Evolutionary conservation across 2,888 invertebrate species (phyloP).

Genomic region (Tipula lateralis): DNA sequence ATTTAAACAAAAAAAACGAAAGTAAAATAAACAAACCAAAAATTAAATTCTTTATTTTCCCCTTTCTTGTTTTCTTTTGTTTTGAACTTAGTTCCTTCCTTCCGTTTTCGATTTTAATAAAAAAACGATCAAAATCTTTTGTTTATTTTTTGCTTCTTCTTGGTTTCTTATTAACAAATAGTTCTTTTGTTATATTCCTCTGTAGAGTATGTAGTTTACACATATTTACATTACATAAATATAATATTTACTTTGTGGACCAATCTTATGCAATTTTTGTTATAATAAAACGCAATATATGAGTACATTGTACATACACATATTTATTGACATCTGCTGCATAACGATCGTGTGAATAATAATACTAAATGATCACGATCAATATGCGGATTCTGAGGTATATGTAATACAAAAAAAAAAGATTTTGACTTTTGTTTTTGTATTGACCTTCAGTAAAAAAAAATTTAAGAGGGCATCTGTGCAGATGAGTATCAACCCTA

Average conservation of each 20-base stretch:
- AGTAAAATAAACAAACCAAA: constrained; percentile 13
- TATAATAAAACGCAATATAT: not conserved
- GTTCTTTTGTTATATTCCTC: not conserved
- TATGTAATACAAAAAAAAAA: not conserved
- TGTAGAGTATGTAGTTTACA: not conserved
- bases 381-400: not conserved
- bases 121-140: constrained; percentile 19
- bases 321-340: not conserved
- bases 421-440: not conserved
- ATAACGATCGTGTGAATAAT: not conserved
- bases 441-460: not conserved
- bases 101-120: not conserved
- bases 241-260: not conserved
- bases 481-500: not conserved
- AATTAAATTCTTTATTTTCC: not conserved
- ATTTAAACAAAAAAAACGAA: not conserved
- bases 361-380: not conserved
- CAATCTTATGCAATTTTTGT: not conserved
- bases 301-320: no score
- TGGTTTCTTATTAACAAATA: not conserved
- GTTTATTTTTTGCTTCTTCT: not conserved
- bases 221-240: not conserved
- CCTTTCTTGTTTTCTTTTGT: constrained; percentile 9
- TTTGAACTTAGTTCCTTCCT: constrained; percentile 4
- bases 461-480: not conserved